A percentile compares a stretch with the other conserved stretches of the same genome.
These are phyloP conservation scores for Pitangus sulphuratus DNA, from an alignment of 2,797 vertebrate species.

Conservation along the genomic window DNA sequence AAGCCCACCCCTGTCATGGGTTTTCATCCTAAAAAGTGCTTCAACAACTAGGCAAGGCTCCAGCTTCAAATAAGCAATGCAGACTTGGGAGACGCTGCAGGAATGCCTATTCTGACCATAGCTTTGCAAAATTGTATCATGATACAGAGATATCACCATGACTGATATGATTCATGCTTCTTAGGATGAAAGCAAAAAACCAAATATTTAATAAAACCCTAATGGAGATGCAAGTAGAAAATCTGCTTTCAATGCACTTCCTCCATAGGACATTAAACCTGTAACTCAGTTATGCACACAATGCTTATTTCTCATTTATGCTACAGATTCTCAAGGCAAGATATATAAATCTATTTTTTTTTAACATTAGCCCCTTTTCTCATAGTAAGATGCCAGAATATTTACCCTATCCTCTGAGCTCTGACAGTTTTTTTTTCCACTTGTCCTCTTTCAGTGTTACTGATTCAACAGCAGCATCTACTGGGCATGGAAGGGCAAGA, in stretches of 20 bases:
- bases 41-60: not conserved
- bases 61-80: not conserved
- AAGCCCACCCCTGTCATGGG: not conserved
- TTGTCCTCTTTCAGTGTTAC: not conserved
- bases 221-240: not conserved
- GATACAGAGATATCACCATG: not conserved
- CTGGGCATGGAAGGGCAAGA: conserved; percentile 43
- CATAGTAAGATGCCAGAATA: not conserved
- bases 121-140: not conserved
- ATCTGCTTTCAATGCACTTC: not conserved
- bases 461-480: conserved; percentile 70
- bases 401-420: not conserved
- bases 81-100: not conserved
- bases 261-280: not conserved
- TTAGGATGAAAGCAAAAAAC: not conserved
- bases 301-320: not conserved
- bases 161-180: not conserved
- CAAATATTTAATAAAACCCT: not conserved
- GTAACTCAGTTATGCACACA: not conserved
- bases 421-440: not conserved
- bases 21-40: not conserved
- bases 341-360: not conserved
- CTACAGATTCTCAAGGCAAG: not conserved
- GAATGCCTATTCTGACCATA: not conserved
- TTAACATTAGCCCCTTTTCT: not conserved